Percentiles rank a stretch among this genome's conserved stretches.
These are phyloP conservation scores for Apotomis betuletana DNA, from an alignment of 2,888 invertebrate genomes.

Conservation along the genomic window DNA sequence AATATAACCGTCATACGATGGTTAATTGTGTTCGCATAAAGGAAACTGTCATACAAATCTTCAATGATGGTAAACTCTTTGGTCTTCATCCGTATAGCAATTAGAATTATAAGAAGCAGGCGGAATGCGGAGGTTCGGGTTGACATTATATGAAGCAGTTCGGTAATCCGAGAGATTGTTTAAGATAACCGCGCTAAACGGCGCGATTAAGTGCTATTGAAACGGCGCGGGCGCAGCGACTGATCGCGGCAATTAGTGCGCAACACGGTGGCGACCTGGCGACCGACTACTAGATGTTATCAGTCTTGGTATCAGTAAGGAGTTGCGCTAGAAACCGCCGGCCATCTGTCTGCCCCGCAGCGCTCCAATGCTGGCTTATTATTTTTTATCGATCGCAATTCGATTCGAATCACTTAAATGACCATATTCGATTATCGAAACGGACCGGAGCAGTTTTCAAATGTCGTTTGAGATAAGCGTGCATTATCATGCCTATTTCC, in stretches of 20 bases:
- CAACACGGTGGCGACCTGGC: constrained; percentile 17
- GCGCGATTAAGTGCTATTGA: constrained; percentile 24
- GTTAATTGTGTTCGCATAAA: too few relatives aligned
- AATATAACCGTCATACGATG: too few relatives aligned
- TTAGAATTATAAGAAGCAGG: too few relatives aligned
- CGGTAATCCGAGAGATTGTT: constrained; percentile 15
- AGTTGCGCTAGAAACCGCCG: constrained; percentile 26
- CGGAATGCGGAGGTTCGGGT: background rate
- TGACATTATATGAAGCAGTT: constrained; percentile 7
- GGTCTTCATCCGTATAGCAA: too few relatives aligned
- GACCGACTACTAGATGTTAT: constrained; percentile 23
- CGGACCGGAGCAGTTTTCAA: background rate
- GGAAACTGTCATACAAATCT: too few relatives aligned
- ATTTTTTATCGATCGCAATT: constrained; percentile 31
- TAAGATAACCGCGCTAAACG: constrained; percentile 25
- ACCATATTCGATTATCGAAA: constrained; percentile 15
- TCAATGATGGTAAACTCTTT: too few relatives aligned
- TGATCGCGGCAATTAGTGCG: constrained; percentile 39
- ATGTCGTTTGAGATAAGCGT: background rate
- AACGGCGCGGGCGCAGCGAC: constrained; percentile 28
- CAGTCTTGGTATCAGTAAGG: constrained; percentile 23
- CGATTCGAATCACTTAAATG: constrained; percentile 25
- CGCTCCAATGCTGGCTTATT: constrained; percentile 24
- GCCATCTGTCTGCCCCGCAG: constrained; percentile 34
- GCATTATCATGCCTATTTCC: too few relatives aligned